Evolutionary conservation across 2,113 vertebrate genomes (phyloP).

Genomic region (Petaurus breviceps): DNA sequence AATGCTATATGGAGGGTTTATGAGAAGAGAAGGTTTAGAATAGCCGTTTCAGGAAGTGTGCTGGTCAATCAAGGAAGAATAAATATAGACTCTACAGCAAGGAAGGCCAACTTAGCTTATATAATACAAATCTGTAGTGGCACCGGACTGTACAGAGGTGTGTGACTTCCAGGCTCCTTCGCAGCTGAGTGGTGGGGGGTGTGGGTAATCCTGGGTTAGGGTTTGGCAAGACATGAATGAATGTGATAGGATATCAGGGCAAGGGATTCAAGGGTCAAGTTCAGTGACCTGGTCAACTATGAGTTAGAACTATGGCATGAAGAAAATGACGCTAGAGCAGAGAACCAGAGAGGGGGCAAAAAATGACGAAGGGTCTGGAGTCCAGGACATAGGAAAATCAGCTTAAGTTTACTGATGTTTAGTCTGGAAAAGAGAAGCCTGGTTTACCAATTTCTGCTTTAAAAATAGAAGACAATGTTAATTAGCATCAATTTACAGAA

Average conservation of each 20-base stretch:
- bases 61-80: background rate
- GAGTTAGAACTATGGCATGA: background rate
- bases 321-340: background rate
- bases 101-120: background rate
- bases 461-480: slow-evolving; percentile 15
- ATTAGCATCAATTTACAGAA: slow-evolving; percentile 39
- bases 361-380: background rate
- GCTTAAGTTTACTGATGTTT: background rate
- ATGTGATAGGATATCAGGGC: background rate
- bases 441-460: background rate
- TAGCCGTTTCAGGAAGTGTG: background rate
- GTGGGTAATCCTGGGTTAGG: background rate
- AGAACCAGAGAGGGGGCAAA: background rate
- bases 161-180: background rate
- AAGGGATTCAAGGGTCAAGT: background rate
- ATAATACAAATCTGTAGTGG: background rate
- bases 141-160: background rate
- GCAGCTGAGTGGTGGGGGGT: background rate
- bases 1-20: background rate
- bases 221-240: background rate
- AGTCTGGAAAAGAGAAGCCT: background rate
- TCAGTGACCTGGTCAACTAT: background rate
- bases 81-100: background rate
- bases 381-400: background rate
- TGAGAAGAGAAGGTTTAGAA: background rate